A percentile compares a stretch with the other conserved stretches of the same genome.
Evolutionary conservation across 2,888 invertebrate genomes (phyloP).

Genomic region (Eupithecia centaureata): DNA sequence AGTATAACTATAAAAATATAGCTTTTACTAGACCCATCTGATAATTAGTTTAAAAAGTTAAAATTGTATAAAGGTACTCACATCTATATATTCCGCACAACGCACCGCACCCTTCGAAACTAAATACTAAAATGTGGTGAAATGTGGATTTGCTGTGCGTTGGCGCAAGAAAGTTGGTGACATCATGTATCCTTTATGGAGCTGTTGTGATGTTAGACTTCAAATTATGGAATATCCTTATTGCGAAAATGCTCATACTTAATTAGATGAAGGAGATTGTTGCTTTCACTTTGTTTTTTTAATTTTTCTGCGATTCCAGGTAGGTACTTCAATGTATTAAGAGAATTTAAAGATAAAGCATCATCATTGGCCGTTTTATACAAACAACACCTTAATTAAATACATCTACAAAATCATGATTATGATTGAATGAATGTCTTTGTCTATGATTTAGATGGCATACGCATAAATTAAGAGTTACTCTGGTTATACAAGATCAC

Average conservation of each 20-base stretch:
- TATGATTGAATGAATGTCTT: too few species aligned
- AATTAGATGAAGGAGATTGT: conserved; percentile 18
- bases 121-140: conserved; percentile 45
- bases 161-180: conserved; percentile 57
- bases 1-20: not conserved
- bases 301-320: too few species aligned
- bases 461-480: too few species aligned
- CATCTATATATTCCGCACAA: conserved; percentile 7
- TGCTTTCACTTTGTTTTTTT: conserved; percentile 12
- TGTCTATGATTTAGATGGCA: too few species aligned
- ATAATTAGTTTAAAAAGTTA: not conserved
- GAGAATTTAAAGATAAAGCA: too few species aligned
- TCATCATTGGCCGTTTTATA: too few species aligned
- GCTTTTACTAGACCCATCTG: not conserved
- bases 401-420: too few species aligned
- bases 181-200: conserved; percentile 51
- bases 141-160: conserved; percentile 43
- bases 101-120: conserved; percentile 32
- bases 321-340: too few species aligned
- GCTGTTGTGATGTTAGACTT: conserved; percentile 37
- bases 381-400: too few species aligned
- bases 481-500: too few species aligned
- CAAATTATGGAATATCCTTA: conserved; percentile 47
- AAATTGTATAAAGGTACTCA: conserved; percentile 6
- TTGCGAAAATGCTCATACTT: conserved; percentile 30